phyloP scores from a whole-genome alignment of 2,888 invertebrate genomes.

The Oasisia sp. region DNA sequence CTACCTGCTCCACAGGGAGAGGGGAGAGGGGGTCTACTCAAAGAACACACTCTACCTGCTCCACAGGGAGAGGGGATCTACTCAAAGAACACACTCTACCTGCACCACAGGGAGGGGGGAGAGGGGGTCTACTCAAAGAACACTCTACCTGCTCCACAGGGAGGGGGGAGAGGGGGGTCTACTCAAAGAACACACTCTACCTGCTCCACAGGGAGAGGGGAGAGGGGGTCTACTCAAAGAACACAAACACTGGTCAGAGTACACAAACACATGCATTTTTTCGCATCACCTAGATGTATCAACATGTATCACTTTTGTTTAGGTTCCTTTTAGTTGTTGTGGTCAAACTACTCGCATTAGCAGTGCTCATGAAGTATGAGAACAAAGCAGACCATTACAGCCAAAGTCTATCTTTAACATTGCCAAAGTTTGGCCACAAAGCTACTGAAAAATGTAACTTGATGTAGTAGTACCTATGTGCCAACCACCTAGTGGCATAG shows the following conservation, averaged over 20 bases:
- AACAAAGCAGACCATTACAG: no score
- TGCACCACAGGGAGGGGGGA: background rate
- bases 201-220: background rate
- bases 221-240: background rate
- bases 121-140: background rate
- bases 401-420: background rate
- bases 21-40: background rate
- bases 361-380: no score
- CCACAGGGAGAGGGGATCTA: background rate
- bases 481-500: background rate
- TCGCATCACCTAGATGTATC: background rate
- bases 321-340: background rate
- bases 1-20: background rate
- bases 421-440: background rate
- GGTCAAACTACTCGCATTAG: background rate
- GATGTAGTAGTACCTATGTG: background rate
- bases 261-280: background rate
- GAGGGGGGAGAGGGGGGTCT: background rate
- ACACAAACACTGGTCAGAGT: background rate
- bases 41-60: background rate
- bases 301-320: background rate
- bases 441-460: background rate
- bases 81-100: slow-evolving; percentile 8
- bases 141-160: background rate
- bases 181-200: background rate